These are phyloP conservation scores for Zenarchopterus dispar DNA, from an alignment of 2,797 vertebrate species.

Conservation along the genomic window DNA sequence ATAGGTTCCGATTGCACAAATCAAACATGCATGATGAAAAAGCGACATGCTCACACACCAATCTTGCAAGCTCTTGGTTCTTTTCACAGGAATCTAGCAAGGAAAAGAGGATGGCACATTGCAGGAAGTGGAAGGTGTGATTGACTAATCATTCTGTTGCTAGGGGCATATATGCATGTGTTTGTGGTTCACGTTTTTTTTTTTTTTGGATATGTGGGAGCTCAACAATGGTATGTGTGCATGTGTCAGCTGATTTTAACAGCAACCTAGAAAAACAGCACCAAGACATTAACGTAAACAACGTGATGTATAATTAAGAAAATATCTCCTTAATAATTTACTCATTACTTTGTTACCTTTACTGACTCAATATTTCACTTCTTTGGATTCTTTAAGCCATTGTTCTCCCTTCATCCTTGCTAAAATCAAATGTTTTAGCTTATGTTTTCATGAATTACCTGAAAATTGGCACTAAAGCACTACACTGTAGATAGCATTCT, in stretches of 20 bases:
- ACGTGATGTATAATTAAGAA: constrained; percentile 46
- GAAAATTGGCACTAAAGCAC: constrained; percentile 7
- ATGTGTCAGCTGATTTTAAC: constrained; percentile 80
- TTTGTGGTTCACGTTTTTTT: constrained; percentile 17
- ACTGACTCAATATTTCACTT: constrained; percentile 28
- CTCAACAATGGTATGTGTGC: constrained; percentile 50
- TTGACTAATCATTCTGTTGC: constrained; percentile 84
- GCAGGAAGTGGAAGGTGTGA: constrained; percentile 79
- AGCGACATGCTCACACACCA: constrained; percentile 32
- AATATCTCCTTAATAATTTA: constrained; percentile 48
- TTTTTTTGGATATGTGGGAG: constrained; percentile 49
- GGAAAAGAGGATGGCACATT: constrained; percentile 74
- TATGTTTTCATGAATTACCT: constrained; percentile 22
- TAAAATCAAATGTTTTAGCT: constrained; percentile 13
- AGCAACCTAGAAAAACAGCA: constrained; percentile 66
- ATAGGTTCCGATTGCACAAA: constrained; percentile 72
- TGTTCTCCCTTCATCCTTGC: constrained; percentile 3
- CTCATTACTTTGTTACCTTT: constrained; percentile 35
- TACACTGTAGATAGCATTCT: neutral
- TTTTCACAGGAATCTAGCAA: constrained; percentile 64
- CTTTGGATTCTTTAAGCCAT: neutral
- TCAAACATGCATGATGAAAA: constrained; percentile 51
- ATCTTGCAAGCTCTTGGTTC: constrained; percentile 68
- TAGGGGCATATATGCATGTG: constrained; percentile 50
- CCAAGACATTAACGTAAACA: constrained; percentile 35